Conservation (phyloP, 2,888 invertebrate genomes). For the Escarpia spicata region DNA sequence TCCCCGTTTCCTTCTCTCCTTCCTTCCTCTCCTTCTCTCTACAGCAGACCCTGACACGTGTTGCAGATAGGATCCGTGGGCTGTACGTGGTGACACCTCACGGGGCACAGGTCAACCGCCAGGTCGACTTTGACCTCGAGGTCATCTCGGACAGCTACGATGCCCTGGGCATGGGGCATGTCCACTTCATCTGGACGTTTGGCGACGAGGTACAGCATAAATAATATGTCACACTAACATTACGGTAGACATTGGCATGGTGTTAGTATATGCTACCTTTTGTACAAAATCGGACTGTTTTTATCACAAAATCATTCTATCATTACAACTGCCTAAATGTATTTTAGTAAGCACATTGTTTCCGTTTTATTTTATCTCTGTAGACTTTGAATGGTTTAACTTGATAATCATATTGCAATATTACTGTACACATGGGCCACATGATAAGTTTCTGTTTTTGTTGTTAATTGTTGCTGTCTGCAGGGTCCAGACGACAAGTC, state of each 20-base stretch:
- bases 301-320: neutral
- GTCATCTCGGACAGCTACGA: conserved; percentile 32
- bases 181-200: conserved; percentile 52
- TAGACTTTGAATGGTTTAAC: neutral
- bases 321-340: neutral
- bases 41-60: no score
- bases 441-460: no score
- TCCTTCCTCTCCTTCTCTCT: no score
- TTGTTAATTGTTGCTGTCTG: neutral
- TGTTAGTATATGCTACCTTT: neutral
- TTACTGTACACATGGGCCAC: neutral
- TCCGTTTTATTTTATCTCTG: neutral
- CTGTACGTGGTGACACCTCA: conserved; percentile 48
- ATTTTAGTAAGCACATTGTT: neutral
- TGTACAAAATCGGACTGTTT: neutral
- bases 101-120: conserved; percentile 47
- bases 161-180: conserved; percentile 38
- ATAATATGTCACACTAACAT: neutral
- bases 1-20: no score
- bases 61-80: conserved; percentile 21
- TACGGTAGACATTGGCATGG: neutral
- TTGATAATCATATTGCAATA: neutral
- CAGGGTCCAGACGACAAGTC: conserved; percentile 38
- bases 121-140: conserved; percentile 43
- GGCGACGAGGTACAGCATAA: conserved; percentile 49